Evolutionary conservation across 92 coral and sea anemone species (phyloP).

Genomic region (Epizoanthus illoricatus): DNA sequence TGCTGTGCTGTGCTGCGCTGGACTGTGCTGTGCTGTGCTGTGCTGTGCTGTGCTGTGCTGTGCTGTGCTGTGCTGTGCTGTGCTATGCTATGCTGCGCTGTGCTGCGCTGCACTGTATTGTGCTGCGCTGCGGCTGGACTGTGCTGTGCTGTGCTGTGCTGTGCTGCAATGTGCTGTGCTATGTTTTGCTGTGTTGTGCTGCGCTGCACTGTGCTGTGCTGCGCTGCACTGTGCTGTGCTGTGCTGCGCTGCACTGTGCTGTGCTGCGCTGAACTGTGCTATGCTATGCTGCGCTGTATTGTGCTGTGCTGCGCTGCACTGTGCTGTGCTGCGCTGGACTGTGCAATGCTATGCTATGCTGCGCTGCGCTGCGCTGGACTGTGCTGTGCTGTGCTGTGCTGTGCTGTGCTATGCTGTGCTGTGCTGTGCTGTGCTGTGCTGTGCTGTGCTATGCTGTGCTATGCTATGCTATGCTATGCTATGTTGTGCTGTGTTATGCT

Average conservation of each 20-base stretch:
- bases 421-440: constrained; percentile 12
- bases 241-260: constrained; percentile 28
- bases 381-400: constrained; percentile 22
- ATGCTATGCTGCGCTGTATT: constrained; percentile 11
- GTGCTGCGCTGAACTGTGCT: constrained; percentile 20
- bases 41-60: too few species aligned
- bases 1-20: too few species aligned
- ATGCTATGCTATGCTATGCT: constrained; percentile 13
- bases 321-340: neutral
- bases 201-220: too few species aligned
- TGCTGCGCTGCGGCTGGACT: too few species aligned
- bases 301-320: constrained; percentile 13
- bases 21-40: too few species aligned
- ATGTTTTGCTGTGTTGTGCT: too few species aligned
- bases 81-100: too few species aligned
- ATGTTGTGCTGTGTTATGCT: neutral
- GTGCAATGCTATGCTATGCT: constrained; percentile 2
- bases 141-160: too few species aligned
- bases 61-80: too few species aligned
- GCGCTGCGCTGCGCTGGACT: neutral
- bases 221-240: neutral
- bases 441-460: constrained; percentile 17
- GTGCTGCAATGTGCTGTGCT: too few species aligned
- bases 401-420: constrained; percentile 24
- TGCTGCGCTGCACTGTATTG: too few species aligned